phyloP scores from a whole-genome alignment of 2,888 invertebrate species.

The Gisinianus flammeolus region DNA sequence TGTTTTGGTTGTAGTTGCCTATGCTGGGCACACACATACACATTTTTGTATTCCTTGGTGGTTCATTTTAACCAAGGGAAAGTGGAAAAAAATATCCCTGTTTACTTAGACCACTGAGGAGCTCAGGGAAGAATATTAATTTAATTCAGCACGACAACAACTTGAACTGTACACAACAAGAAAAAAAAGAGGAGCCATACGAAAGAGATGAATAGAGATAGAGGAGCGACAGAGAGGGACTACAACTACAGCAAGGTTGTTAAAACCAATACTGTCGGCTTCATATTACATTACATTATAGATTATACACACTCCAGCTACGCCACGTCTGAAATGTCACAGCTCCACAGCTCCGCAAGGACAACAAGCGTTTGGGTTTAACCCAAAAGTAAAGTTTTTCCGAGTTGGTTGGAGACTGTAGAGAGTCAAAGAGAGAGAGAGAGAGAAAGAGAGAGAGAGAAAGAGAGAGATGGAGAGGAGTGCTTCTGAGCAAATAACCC shows the following conservation, averaged over 20 bases:
- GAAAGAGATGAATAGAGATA: background rate
- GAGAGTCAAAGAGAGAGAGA: background rate
- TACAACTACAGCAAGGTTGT: background rate
- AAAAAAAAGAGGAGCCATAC: background rate
- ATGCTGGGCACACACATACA: no score
- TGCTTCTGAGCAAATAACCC: background rate
- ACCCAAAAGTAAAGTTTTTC: no score
- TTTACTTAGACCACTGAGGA: constrained; percentile 12
- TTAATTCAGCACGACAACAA: background rate
- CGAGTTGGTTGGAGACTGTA: background rate
- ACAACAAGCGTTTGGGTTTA: background rate
- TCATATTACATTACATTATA: background rate
- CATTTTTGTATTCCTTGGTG: background rate
- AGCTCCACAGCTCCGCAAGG: background rate
- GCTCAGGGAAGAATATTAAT: constrained; percentile 12
- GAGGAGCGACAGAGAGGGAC: background rate
- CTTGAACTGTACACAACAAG: no score
- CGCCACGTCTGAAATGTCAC: background rate
- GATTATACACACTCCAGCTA: background rate
- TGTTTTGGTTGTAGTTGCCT: no score
- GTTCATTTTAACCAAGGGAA: background rate
- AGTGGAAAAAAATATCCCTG: background rate
- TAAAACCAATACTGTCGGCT: background rate
- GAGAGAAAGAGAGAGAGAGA: background rate
- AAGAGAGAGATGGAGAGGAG: background rate